Conservation (phyloP, 2,113 vertebrate species). For the Hystrix cristata region DNA sequence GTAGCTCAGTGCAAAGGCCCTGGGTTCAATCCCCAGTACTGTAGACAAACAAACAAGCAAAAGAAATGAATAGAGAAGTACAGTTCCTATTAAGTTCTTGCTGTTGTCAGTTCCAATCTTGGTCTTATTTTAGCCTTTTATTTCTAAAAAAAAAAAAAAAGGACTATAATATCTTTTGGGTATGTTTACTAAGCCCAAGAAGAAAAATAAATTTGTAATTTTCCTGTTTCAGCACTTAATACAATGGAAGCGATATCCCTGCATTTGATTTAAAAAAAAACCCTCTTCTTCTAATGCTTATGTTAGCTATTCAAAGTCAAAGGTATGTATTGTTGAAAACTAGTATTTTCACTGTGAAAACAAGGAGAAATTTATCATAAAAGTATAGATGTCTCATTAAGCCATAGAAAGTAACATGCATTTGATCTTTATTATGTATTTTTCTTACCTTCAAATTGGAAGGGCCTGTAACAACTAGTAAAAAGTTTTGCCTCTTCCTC, state of each 20-base stretch:
- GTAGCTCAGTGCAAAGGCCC: neutral
- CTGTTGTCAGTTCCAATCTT: neutral
- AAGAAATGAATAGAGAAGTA: neutral
- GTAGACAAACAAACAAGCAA: neutral
- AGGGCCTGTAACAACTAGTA: neutral
- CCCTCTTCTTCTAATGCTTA: neutral
- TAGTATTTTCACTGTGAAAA: constrained; percentile 13
- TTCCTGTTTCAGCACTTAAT: neutral
- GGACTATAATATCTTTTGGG: neutral
- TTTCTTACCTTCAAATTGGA: constrained; percentile 13
- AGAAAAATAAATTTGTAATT: neutral
- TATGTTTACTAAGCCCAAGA: constrained; percentile 9
- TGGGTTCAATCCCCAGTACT: neutral
- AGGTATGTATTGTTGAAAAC: neutral
- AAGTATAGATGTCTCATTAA: constrained; percentile 35
- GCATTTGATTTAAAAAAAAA: neutral
- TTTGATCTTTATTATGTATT: constrained; percentile 16
- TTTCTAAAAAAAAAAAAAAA: neutral
- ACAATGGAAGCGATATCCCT: neutral
- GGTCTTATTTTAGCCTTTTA: constrained; percentile 30
- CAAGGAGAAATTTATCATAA: neutral
- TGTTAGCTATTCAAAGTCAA: constrained; percentile 28
- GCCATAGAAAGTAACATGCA: neutral
- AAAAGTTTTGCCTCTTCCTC: constrained; percentile 19
- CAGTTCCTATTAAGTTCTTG: neutral